phyloP scores from a whole-genome alignment of 2,113 vertebrate species.

The Coracopsis vasa region DNA sequence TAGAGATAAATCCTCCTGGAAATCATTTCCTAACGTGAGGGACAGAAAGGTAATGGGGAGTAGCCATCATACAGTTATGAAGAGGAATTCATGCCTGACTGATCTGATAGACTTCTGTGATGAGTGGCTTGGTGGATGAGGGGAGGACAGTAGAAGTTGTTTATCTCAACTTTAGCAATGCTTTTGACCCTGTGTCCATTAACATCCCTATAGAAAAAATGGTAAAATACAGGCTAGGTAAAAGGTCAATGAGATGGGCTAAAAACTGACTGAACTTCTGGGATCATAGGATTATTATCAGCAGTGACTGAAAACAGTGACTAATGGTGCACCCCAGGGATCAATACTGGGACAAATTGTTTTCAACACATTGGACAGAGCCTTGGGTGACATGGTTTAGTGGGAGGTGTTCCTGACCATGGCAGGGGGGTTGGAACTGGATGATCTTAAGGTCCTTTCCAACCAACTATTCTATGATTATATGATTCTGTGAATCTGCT shows the following conservation, averaged over 20 bases:
- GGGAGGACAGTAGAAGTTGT: background rate
- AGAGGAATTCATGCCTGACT: background rate
- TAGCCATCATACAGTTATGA: background rate
- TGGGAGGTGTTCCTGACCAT: no score
- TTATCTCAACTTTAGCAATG: background rate
- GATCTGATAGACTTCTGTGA: background rate
- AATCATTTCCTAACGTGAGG: background rate
- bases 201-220: background rate
- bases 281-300: background rate
- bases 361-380: background rate
- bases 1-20: background rate
- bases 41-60: background rate
- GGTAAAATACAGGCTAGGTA: background rate
- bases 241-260: background rate
- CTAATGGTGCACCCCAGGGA: no score
- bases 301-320: background rate
- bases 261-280: background rate
- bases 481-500: background rate
- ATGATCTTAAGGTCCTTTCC: no score
- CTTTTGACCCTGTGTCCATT: background rate
- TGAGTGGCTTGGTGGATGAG: background rate
- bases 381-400: no score
- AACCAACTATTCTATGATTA: no score
- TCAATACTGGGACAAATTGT: background rate
- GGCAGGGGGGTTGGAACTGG: no score